Evolutionary conservation across 2,797 vertebrate species (phyloP).

Genomic region (Rhyacichthys aspro): DNA sequence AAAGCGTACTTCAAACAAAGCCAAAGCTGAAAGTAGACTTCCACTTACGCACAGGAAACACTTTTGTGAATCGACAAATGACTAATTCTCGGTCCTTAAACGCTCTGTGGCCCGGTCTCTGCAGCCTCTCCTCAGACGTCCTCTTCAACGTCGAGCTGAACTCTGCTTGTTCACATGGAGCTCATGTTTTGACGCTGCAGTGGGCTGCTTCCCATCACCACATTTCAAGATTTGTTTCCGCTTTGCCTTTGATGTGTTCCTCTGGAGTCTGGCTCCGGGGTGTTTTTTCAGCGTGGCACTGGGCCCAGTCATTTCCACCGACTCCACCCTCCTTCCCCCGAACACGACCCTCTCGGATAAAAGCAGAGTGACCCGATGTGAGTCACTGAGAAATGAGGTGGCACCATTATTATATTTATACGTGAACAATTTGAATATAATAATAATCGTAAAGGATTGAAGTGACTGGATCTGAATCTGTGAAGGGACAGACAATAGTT

Average conservation of each 20-base stretch:
- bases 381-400: slow-evolving; percentile 6
- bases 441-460: no score
- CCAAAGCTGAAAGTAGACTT: no score
- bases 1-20: no score
- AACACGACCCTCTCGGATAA: no score
- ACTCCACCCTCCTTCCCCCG: no score
- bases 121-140: slow-evolving; percentile 10
- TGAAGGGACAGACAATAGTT: no score
- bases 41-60: no score
- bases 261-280: slow-evolving; percentile 50
- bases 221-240: slow-evolving; percentile 51
- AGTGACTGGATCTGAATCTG: no score
- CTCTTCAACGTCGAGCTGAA: slow-evolving; percentile 30
- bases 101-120: background rate
- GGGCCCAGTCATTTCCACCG: slow-evolving; percentile 44
- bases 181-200: slow-evolving; percentile 30
- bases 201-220: slow-evolving; percentile 46
- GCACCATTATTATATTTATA: no score
- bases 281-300: slow-evolving; percentile 49
- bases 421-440: no score
- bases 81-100: no score
- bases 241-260: slow-evolving; percentile 60
- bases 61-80: no score
- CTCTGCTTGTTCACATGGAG: slow-evolving; percentile 52
- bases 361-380: background rate